Percentiles rank a stretch among this genome's conserved stretches.
phyloP scores from a whole-genome alignment of 1,140 invertebrate species.

The Delia radicum region DNA sequence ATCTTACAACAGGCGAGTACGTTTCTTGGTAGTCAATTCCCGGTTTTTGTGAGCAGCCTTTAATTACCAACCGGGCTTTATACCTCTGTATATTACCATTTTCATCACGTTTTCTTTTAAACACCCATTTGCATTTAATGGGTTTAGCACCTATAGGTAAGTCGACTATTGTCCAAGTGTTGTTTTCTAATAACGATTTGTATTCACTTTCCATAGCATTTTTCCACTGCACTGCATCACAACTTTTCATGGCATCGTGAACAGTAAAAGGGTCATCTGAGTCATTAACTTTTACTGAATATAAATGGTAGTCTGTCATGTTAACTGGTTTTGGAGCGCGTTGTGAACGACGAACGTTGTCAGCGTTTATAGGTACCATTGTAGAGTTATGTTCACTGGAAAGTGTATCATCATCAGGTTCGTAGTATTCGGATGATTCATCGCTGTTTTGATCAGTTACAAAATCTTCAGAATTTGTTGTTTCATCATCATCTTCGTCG shows the following conservation, averaged over 20 bases:
- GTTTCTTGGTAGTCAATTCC: slow-evolving; percentile 26
- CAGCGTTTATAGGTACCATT: too few relatives aligned
- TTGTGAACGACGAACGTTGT: neutral
- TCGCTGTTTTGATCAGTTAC: neutral
- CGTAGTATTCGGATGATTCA: neutral
- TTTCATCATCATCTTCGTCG: neutral
- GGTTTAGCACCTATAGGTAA: slow-evolving; percentile 28
- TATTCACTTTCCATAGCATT: slow-evolving; percentile 32
- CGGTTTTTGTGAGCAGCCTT: slow-evolving; percentile 18
- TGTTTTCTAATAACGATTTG: slow-evolving; percentile 30
- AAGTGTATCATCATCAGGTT: neutral
- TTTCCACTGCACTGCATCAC: slow-evolving; percentile 28
- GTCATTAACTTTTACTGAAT: neutral
- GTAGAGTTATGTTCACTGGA: neutral
- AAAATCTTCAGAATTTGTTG: too few relatives aligned
- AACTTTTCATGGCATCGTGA: slow-evolving; percentile 16
- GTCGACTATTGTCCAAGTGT: slow-evolving; percentile 33
- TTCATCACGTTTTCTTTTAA: slow-evolving; percentile 35
- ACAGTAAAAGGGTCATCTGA: slow-evolving; percentile 15
- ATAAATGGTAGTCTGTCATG: neutral
- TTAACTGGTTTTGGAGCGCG: neutral
- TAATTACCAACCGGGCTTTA: slow-evolving; percentile 25
- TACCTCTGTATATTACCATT: neutral
- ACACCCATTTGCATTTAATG: slow-evolving; percentile 35
- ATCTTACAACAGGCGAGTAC: slow-evolving; percentile 12